Percentiles rank a stretch among this genome's conserved stretches.
Conservation (phyloP, 2,113 vertebrate genomes). For the Scomber colias region DNA sequence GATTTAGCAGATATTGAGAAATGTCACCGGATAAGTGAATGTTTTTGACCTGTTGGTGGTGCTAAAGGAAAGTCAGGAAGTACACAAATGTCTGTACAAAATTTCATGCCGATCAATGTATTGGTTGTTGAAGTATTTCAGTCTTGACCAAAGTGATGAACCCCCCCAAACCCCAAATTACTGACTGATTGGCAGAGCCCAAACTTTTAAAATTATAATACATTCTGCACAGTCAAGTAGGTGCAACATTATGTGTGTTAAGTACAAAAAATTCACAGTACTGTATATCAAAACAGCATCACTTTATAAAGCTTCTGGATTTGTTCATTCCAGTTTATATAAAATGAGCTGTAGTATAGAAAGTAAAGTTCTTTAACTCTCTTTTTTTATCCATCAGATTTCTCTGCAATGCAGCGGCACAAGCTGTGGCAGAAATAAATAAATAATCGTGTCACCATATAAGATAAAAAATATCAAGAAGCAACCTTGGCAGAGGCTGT, state of each 20-base stretch:
- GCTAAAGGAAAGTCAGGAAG: no score
- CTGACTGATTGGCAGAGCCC: no score
- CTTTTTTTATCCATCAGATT: conserved; percentile 37
- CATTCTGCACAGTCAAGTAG: background rate
- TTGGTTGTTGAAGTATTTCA: no score
- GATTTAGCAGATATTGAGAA: no score
- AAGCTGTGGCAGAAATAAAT: conserved; percentile 44
- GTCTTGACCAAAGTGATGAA: no score
- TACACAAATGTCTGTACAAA: no score
- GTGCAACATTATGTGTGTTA: background rate
- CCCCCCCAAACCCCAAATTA: no score
- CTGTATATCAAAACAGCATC: background rate
- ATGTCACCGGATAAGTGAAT: no score
- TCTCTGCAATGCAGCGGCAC: conserved; percentile 38
- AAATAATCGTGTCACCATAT: conserved; percentile 28
- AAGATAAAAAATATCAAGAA: conserved; percentile 41
- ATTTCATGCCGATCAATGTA: no score
- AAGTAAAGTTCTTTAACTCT: conserved; percentile 20
- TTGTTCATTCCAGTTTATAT: conserved; percentile 16
- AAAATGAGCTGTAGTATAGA: background rate
- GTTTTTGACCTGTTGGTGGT: no score
- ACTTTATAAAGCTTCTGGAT: conserved; percentile 7
- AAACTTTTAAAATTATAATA: background rate
- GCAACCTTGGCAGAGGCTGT: conserved; percentile 42
- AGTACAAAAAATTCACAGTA: background rate